Evolutionary conservation across 2,113 vertebrate species (phyloP).

Genomic region (Willisornis vidua): DNA sequence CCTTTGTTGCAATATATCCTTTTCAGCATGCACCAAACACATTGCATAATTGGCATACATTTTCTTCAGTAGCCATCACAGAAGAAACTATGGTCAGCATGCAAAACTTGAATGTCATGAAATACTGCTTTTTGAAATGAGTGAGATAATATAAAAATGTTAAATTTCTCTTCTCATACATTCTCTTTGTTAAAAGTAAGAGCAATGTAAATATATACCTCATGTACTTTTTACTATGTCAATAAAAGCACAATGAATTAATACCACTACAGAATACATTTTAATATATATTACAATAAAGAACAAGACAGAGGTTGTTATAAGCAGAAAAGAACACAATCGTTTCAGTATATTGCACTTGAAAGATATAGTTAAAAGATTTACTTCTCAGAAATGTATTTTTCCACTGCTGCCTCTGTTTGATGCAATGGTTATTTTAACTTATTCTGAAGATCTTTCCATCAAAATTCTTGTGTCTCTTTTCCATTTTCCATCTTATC

Average conservation of each 20-base stretch:
- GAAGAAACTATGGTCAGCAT: neutral
- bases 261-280: neutral
- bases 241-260: neutral
- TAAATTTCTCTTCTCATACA: neutral
- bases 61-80: neutral
- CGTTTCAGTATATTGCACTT: neutral
- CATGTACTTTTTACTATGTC: neutral
- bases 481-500: neutral
- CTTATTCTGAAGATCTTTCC: neutral
- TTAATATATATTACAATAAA: neutral
- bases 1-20: neutral
- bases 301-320: neutral
- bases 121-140: neutral
- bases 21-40: slow-evolving; percentile 11
- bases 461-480: neutral
- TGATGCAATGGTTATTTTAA: slow-evolving; percentile 5
- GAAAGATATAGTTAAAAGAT: neutral
- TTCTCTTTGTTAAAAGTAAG: neutral
- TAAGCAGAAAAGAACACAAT: neutral
- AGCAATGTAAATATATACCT: neutral
- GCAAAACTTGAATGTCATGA: neutral
- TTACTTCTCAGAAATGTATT: neutral
- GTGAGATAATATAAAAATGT: neutral
- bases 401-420: neutral
- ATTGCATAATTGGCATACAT: neutral